Evolutionary conservation across 2,888 invertebrate species (phyloP), one percentile per base, ranked within the genome.

Genomic region (Sepiola atlantica): DNA sequence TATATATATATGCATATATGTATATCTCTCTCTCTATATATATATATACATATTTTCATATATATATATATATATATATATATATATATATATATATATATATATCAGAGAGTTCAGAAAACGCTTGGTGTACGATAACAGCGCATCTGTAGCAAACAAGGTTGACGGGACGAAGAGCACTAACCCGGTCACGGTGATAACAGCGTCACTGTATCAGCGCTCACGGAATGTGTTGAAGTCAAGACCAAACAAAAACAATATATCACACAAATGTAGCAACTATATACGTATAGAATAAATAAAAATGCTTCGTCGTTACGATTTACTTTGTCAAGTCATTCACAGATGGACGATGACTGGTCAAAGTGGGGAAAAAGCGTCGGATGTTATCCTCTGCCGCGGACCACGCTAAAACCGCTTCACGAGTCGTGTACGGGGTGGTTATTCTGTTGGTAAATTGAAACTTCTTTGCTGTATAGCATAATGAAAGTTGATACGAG

Each of bases 141-240:
- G n/a, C 77, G 32, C n/a, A 77, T 77, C 77, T 77, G 77, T 77
- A 1, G 77, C 77, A 77, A 77, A 77, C n/a, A n/a, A 32, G n/a
- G 77, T 32, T 77, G 77, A 21, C 14, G 77, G 77, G 77, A 77
- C 77, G n/a, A 77, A 77, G 77, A 77, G n/a, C 77, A 77, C 77
- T 77, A 77, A n/a, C 77, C 77, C 77, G 77, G 77, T 77, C 77
- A 77, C 77, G 77, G 77, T 77, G 77, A n/a, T 77, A n/a, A 77
- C 77, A 77, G n/a, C 32, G 77, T 77, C n/a, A 77, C 16, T 77
- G 77, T 77, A 32, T 77, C 77, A 14, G 77, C 32, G n/a, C n/a
- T n/a, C n/a, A 77, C 77, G 77, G 77, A 77, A 77, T 77, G 77
- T 32, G 77, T 77, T 77, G n/a, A 0, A 77, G 77, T 16, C 14